Percentiles rank a stretch among this genome's conserved stretches.
These are phyloP conservation scores for Bombus terrestris DNA, from an alignment of 1,140 invertebrate genomes.

Conservation along the genomic window DNA sequence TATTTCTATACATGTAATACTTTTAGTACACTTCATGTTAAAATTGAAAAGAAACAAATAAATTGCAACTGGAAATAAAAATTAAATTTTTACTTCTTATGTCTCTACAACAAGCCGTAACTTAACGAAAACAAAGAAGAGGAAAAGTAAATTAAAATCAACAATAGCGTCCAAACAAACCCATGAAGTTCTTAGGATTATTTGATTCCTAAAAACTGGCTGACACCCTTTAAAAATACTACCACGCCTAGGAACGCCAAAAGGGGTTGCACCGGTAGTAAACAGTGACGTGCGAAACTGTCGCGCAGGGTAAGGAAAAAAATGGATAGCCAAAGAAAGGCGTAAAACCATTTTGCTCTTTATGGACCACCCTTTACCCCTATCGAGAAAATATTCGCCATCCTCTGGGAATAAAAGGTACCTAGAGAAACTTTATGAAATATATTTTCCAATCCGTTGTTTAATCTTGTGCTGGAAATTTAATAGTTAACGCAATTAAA, in stretches of 20 bases:
- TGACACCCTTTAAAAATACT: slow-evolving; percentile 26
- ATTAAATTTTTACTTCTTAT: background rate
- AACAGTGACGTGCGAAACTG: slow-evolving; percentile 69
- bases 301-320: slow-evolving; percentile 10
- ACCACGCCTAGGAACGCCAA: slow-evolving; percentile 39
- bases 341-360: slow-evolving; percentile 27
- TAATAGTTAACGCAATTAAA: too few species aligned
- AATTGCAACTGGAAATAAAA: background rate
- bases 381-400: background rate
- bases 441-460: background rate
- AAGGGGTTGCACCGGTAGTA: slow-evolving; percentile 46
- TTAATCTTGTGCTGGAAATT: too few species aligned
- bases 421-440: background rate
- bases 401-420: background rate
- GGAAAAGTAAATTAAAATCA: background rate
- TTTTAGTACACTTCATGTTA: background rate
- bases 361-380: background rate
- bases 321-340: slow-evolving; percentile 13
- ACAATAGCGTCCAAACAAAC: background rate
- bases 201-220: slow-evolving; percentile 39
- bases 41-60: background rate
- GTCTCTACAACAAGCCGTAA: background rate
- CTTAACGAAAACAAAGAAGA: background rate
- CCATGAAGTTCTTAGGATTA: slow-evolving; percentile 16
- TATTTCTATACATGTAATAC: too few species aligned